Evolutionary conservation across 2,113 vertebrate genomes (phyloP).

Genomic region (Pristiophorus japonicus): DNA sequence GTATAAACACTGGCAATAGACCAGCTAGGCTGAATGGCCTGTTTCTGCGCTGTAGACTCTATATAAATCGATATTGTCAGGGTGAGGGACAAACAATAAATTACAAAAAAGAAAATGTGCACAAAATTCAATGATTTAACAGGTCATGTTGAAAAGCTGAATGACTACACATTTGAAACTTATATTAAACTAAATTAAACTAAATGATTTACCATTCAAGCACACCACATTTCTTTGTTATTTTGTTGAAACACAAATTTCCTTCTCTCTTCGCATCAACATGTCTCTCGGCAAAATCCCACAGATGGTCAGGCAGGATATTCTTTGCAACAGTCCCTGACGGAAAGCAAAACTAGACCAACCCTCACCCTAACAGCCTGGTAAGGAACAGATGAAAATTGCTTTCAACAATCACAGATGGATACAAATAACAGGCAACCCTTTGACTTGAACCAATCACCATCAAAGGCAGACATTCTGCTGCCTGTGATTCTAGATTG

Average conservation of each 20-base stretch:
- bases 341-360: not conserved
- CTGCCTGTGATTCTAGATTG: not conserved
- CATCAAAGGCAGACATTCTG: not conserved
- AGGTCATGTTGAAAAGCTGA: not conserved
- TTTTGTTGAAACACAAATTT: not conserved
- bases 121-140: not conserved
- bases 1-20: not conserved
- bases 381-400: not conserved
- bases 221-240: not conserved
- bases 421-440: not conserved
- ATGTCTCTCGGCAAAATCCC: not conserved
- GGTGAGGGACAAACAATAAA: not conserved
- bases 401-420: not conserved
- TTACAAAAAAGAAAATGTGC: not conserved
- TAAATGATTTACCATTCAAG: not conserved
- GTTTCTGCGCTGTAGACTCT: not conserved
- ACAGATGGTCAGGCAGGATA: not conserved
- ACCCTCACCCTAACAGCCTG: not conserved
- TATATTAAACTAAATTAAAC: not conserved
- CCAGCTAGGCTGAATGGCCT: not conserved
- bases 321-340: not conserved
- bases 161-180: not conserved
- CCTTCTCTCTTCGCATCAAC: not conserved
- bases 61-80: not conserved
- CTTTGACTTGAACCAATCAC: not conserved